Evolutionary conservation across 2,113 vertebrate species (phyloP).

Genomic region (Myodes glareolus): DNA sequence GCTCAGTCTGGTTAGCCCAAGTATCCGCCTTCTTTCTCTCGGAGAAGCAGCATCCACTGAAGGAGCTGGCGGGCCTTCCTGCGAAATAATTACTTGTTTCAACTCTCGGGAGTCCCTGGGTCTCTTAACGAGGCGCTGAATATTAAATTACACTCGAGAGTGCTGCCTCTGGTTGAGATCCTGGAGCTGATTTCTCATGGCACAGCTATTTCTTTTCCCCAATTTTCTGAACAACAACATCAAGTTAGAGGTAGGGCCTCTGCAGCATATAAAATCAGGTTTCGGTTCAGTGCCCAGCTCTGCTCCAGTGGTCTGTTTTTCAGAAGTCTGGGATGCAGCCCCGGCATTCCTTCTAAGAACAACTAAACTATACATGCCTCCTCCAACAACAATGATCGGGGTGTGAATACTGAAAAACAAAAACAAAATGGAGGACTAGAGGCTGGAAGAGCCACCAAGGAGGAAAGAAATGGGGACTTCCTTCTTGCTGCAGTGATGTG

Average conservation of each 20-base stretch:
- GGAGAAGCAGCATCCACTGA: neutral
- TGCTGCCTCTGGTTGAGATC: neutral
- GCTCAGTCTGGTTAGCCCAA: neutral
- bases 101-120: slow-evolving; percentile 23
- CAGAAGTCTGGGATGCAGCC: neutral
- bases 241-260: neutral
- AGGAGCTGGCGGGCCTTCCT: neutral
- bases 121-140: slow-evolving; percentile 57
- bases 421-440: accelerated
- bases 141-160: slow-evolving; percentile 48
- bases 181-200: slow-evolving; percentile 43
- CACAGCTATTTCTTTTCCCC: neutral
- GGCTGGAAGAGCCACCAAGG: neutral
- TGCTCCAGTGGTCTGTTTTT: neutral
- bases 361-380: neutral
- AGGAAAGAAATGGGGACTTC: neutral
- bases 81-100: slow-evolving; percentile 63
- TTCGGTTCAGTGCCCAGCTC: neutral
- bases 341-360: neutral
- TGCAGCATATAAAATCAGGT: neutral
- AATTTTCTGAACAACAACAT: slow-evolving; percentile 36
- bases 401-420: neutral
- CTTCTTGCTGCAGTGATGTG: neutral
- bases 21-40: neutral
- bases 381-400: neutral